Evolutionary conservation across 2,888 invertebrate genomes (phyloP).

Genomic region (Colletes collaris): DNA sequence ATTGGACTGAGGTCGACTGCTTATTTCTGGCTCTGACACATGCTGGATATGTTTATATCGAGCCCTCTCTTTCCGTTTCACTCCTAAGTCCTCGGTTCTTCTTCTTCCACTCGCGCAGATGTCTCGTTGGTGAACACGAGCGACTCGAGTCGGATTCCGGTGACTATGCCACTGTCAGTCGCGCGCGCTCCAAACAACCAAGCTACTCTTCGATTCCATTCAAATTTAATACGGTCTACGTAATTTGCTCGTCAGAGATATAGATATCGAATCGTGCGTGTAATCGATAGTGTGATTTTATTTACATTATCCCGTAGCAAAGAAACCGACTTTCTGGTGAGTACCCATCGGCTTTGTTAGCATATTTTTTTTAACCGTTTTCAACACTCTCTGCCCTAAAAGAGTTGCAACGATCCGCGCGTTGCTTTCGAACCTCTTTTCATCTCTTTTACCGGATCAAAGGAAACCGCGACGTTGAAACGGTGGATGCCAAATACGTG

Average conservation of each 20-base stretch:
- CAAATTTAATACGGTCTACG: background rate
- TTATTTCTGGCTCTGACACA: conserved; percentile 73
- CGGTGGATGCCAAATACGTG: conserved; percentile 3
- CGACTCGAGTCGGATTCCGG: conserved; percentile 46
- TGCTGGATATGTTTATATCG: conserved; percentile 59
- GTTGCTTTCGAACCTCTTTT: background rate
- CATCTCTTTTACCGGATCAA: background rate
- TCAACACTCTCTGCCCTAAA: too few species aligned
- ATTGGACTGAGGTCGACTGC: conserved; percentile 48
- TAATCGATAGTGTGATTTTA: too few species aligned
- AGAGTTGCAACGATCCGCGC: too few species aligned
- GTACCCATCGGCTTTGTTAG: too few species aligned
- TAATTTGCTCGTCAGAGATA: too few species aligned
- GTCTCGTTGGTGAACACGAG: conserved; percentile 32
- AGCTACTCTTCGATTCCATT: background rate
- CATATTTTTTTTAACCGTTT: too few species aligned
- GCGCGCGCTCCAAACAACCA: background rate
- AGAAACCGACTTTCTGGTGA: too few species aligned
- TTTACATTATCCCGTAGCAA: too few species aligned
- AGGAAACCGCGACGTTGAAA: background rate
- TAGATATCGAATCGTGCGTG: too few species aligned
- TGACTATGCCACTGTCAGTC: conserved; percentile 37
- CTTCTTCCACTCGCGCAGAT: conserved; percentile 31
- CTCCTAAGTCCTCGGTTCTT: conserved; percentile 3
- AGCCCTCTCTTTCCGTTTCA: conserved; percentile 44